Percentiles rank a stretch among this genome's conserved stretches.
Evolutionary conservation across 2,888 invertebrate genomes (phyloP).

Genomic region (Nudaria mundana): DNA sequence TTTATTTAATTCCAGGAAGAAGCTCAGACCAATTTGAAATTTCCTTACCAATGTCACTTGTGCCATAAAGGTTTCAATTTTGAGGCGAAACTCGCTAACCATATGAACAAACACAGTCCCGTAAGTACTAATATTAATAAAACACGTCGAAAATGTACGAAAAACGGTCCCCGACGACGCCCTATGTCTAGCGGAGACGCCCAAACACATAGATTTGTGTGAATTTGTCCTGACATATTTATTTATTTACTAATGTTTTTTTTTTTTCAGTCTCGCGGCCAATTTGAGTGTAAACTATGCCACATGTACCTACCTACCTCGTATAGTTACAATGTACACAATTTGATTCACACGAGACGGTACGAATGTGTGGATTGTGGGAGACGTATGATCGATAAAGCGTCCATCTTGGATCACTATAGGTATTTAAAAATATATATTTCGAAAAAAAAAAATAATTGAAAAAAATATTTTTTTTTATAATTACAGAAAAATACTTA

Average conservation of each 20-base stretch:
- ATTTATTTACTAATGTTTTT: too few relatives aligned
- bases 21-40: constrained; percentile 47
- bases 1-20: constrained; percentile 49
- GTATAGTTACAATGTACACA: constrained; percentile 62
- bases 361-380: constrained; percentile 61
- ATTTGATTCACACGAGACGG: constrained; percentile 58
- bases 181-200: too few relatives aligned
- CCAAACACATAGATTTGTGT: too few relatives aligned
- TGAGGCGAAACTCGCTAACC: constrained; percentile 65
- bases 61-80: constrained; percentile 71
- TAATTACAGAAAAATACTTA: too few relatives aligned
- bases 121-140: too few relatives aligned
- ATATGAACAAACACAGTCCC: constrained; percentile 70
- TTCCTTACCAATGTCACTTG: constrained; percentile 59
- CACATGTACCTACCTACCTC: constrained; percentile 58
- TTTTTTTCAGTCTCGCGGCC: constrained; percentile 39
- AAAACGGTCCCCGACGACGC: too few relatives aligned
- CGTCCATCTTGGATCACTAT: constrained; percentile 63
- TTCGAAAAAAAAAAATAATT: too few relatives aligned
- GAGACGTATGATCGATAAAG: constrained; percentile 55
- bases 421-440: too few relatives aligned
- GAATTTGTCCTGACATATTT: too few relatives aligned
- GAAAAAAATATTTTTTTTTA: too few relatives aligned
- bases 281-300: constrained; percentile 58
- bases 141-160: too few relatives aligned